Evolutionary conservation across 2,797 vertebrate species (phyloP).

Genomic region (Calcarius lapponicus): DNA sequence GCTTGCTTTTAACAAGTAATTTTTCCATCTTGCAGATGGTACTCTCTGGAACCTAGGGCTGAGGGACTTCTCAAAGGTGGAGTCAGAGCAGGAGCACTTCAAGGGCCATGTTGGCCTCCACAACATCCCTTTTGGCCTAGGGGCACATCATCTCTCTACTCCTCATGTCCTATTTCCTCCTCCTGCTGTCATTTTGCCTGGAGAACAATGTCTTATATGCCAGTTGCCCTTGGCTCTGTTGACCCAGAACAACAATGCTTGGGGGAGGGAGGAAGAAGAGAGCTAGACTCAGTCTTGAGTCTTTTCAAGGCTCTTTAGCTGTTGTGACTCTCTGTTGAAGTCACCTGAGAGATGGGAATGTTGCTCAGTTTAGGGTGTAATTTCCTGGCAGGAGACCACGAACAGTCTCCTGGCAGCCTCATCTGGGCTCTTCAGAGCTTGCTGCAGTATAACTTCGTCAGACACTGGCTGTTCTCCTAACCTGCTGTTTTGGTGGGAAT

Average conservation of each 20-base stretch:
- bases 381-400: background rate
- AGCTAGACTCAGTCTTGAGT: background rate
- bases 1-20: background rate
- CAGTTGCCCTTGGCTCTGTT: constrained; percentile 53
- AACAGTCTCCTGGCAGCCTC: background rate
- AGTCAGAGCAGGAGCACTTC: background rate
- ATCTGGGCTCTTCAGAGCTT: background rate
- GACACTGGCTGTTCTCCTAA: background rate
- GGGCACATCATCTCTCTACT: constrained; percentile 28
- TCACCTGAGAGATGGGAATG: background rate
- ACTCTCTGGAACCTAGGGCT: background rate
- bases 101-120: background rate
- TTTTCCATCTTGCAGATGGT: background rate
- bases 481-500: background rate
- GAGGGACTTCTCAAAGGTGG: background rate
- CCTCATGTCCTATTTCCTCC: background rate
- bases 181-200: constrained; percentile 62
- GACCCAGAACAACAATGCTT: constrained; percentile 35
- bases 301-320: background rate
- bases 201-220: constrained; percentile 33
- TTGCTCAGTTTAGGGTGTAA: background rate
- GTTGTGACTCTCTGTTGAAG: background rate
- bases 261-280: background rate
- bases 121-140: background rate
- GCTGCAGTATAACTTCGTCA: background rate